Evolutionary conservation across 2,797 vertebrate species (phyloP).

Genomic region (Hipposideros larvatus): DNA sequence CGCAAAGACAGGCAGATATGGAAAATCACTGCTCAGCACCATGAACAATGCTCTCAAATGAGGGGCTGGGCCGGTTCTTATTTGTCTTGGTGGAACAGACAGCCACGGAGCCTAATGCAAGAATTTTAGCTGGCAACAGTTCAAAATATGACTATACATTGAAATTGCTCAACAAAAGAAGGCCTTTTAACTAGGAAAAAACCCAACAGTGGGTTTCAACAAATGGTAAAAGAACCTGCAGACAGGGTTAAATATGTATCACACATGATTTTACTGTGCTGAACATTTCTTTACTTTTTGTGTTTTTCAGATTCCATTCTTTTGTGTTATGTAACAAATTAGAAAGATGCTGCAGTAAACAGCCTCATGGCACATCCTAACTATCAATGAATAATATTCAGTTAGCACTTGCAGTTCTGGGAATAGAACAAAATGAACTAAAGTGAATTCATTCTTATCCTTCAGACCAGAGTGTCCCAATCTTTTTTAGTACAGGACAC

Average conservation of each 20-base stretch:
- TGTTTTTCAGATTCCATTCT: constrained; percentile 59
- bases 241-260: constrained; percentile 31
- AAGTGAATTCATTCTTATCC: constrained; percentile 63
- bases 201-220: constrained; percentile 36
- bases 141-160: constrained; percentile 81
- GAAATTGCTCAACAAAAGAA: constrained; percentile 82
- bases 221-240: neutral
- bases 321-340: constrained; percentile 67
- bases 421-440: constrained; percentile 75
- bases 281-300: constrained; percentile 13
- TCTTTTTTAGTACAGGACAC: constrained; percentile 69
- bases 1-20: constrained; percentile 85
- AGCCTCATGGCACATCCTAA: constrained; percentile 50
- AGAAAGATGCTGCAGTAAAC: constrained; percentile 60
- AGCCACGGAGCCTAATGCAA: constrained; percentile 74
- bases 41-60: constrained; percentile 83
- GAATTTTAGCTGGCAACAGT: constrained; percentile 84
- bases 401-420: constrained; percentile 63
- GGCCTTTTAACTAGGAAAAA: constrained; percentile 78
- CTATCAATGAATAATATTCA: constrained; percentile 54
- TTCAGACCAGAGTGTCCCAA: constrained; percentile 65
- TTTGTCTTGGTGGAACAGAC: constrained; percentile 86
- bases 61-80: constrained; percentile 81
- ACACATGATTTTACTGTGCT: neutral
- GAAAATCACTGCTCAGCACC: constrained; percentile 88